Conservation (phyloP, 2,113 vertebrate genomes). For the Benitochromis conjunctus region DNA sequence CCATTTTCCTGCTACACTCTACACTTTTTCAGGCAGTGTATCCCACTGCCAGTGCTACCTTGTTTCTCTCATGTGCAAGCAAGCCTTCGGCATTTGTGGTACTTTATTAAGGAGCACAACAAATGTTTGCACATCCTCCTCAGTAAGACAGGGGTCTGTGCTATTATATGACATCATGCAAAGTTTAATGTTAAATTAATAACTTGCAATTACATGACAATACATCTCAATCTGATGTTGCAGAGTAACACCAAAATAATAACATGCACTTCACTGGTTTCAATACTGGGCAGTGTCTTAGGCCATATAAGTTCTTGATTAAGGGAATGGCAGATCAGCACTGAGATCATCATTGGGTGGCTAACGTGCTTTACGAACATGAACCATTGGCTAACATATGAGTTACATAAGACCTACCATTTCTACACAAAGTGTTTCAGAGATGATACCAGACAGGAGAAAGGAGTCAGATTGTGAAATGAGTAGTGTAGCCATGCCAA, state of each 20-base stretch:
- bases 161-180: not conserved
- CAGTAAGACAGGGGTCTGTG: not conserved
- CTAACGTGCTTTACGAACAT: constrained; percentile 28
- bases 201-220: not conserved
- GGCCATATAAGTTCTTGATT: not conserved
- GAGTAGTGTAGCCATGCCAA: not conserved
- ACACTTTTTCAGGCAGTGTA: not conserved
- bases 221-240: not conserved
- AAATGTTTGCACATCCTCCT: not conserved
- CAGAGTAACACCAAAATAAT: not conserved
- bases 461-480: constrained; percentile 42
- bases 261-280: not conserved
- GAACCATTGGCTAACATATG: constrained; percentile 13
- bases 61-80: not conserved
- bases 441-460: constrained; percentile 46
- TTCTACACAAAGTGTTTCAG: constrained; percentile 31
- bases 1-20: not conserved
- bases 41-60: not conserved
- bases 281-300: not conserved
- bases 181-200: not conserved
- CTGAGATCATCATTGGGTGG: constrained; percentile 15
- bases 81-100: not conserved
- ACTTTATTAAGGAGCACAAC: not conserved
- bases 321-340: not conserved
- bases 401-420: constrained; percentile 38